Percentiles rank a stretch among this genome's conserved stretches.
Conservation (phyloP, 2,888 invertebrate genomes). For the Caenorhabditis uteleia region DNA sequence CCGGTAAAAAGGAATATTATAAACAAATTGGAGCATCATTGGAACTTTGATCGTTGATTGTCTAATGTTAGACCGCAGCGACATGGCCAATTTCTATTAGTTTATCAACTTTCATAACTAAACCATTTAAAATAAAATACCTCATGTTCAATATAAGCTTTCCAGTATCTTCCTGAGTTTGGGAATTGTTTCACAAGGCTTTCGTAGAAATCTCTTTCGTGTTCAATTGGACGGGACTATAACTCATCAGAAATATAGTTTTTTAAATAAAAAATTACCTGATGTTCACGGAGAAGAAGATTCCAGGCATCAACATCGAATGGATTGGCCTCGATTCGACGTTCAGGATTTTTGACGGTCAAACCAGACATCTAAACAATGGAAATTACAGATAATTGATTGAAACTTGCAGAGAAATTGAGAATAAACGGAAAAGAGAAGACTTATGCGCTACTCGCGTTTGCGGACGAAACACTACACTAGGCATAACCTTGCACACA, state of each 20-base stretch:
- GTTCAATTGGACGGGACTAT: constrained; percentile 76
- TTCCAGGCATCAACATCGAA: constrained; percentile 99
- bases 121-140: constrained; percentile 71
- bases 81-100: not conserved
- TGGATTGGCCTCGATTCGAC: constrained; percentile 80
- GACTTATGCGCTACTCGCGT: too few species aligned
- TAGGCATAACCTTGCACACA: too few species aligned
- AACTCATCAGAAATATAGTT: not conserved
- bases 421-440: not conserved
- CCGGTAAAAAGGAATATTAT: too few species aligned
- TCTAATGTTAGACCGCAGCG: not conserved
- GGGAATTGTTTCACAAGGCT: constrained; percentile 92
- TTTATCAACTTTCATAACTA: too few species aligned
- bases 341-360: constrained; percentile 71
- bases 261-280: constrained; percentile 71
- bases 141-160: constrained; percentile 97
- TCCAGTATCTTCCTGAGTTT: constrained; percentile 96
- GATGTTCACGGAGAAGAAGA: constrained; percentile 89
- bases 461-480: too few species aligned
- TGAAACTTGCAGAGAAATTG: too few species aligned
- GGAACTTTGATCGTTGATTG: not conserved
- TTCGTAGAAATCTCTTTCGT: constrained; percentile 90
- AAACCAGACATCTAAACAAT: constrained; percentile 48
- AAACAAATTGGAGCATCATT: too few species aligned
- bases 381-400: not conserved